A percentile compares a stretch with the other conserved stretches of the same genome.
These are phyloP conservation scores for Polypterus bichir DNA, from an alignment of 2,113 vertebrate species.

Conservation along the genomic window DNA sequence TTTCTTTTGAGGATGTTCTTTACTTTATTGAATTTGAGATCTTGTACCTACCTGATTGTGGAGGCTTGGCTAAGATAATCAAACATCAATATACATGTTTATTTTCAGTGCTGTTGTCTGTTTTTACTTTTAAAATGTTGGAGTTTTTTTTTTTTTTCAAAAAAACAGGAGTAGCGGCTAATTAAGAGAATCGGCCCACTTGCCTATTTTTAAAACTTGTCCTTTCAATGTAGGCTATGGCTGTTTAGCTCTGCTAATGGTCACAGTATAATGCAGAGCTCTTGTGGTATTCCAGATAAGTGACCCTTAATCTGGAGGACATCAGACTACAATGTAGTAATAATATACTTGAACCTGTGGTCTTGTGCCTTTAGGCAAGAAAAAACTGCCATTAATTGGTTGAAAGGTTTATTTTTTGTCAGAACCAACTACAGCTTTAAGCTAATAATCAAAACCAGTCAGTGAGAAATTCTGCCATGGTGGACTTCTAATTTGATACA, in stretches of 20 bases:
- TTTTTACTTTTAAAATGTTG: no score
- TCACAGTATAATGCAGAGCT: conserved; percentile 33
- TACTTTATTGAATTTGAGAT: no score
- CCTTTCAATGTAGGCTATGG: conserved; percentile 40
- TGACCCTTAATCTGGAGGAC: conserved; percentile 31
- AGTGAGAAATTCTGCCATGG: no score
- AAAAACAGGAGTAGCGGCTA: neutral
- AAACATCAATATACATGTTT: no score
- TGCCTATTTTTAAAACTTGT: conserved; percentile 32
- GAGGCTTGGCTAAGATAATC: no score
- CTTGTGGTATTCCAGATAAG: conserved; percentile 24
- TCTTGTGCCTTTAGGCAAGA: conserved; percentile 20
- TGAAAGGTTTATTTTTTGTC: conserved; percentile 17
- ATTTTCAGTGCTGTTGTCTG: no score
- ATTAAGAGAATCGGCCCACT: conserved; percentile 4
- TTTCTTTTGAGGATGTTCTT: no score
- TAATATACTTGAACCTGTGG: conserved; percentile 42
- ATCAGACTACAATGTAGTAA: conserved; percentile 40
- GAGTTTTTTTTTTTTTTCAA: neutral
- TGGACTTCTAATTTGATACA: no score
- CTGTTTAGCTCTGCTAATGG: conserved; percentile 47
- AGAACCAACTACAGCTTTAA: neutral
- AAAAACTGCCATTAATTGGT: conserved; percentile 27
- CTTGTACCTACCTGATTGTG: no score
- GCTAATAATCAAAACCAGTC: no score